A percentile compares a stretch with the other conserved stretches of the same genome.
Conservation (phyloP, 2,888 invertebrate genomes). For the Tetragonisca angustula region DNA sequence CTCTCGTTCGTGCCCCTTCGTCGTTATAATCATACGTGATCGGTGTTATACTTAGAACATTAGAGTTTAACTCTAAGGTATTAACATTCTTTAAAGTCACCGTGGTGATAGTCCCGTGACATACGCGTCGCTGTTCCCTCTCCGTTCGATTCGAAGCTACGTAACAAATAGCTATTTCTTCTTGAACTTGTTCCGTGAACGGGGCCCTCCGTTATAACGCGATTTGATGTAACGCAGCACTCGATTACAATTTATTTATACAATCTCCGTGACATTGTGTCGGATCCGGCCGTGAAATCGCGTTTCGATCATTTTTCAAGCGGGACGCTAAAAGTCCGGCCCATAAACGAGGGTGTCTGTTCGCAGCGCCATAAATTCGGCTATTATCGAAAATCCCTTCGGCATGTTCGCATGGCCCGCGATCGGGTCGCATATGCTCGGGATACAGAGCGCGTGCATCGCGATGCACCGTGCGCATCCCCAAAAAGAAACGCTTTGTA, state of each 20-base stretch:
- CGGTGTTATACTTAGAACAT: too few relatives aligned
- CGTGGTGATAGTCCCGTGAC: too few relatives aligned
- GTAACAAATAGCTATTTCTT: background rate
- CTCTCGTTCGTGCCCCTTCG: too few relatives aligned
- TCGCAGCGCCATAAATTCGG: constrained; percentile 64
- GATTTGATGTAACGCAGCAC: background rate
- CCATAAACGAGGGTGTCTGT: constrained; percentile 57
- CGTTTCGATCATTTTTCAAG: constrained; percentile 25
- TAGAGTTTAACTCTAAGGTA: too few relatives aligned
- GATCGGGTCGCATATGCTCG: constrained; percentile 30
- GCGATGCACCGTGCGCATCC: constrained; percentile 15
- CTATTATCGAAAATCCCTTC: constrained; percentile 73
- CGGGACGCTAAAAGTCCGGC: constrained; percentile 54
- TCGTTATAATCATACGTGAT: too few relatives aligned
- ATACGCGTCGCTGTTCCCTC: background rate
- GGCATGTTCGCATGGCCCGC: constrained; percentile 15
- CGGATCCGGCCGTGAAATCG: background rate
- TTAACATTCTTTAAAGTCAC: too few relatives aligned
- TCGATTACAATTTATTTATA: background rate
- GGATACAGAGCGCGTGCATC: constrained; percentile 8
- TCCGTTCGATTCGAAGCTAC: background rate
- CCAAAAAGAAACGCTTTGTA: constrained; percentile 52
- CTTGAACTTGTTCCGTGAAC: too few relatives aligned
- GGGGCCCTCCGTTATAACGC: too few relatives aligned
- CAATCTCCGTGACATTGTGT: background rate